A percentile compares a stretch with the other conserved stretches of the same genome.
phyloP scores from a whole-genome alignment of 2,113 vertebrate species.

The Vulpes lagopus region DNA sequence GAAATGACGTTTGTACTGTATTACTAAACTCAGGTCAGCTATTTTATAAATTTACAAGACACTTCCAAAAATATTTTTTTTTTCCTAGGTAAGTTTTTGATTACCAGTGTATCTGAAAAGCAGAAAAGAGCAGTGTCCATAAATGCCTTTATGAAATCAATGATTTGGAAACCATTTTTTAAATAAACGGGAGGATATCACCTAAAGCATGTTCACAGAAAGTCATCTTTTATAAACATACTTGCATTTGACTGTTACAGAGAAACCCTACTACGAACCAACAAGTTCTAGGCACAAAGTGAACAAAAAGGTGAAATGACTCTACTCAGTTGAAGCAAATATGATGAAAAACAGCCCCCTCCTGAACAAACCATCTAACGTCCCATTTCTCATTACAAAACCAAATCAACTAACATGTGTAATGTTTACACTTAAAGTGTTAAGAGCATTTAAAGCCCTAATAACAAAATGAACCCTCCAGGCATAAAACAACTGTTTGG shows the following conservation, averaged over 20 bases:
- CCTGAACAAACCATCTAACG: slow-evolving; percentile 48
- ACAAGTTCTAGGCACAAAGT: slow-evolving; percentile 67
- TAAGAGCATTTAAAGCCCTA: slow-evolving; percentile 74
- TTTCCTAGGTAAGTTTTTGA: slow-evolving; percentile 41
- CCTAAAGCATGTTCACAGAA: slow-evolving; percentile 63
- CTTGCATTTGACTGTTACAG: background rate
- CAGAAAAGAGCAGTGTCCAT: slow-evolving; percentile 51
- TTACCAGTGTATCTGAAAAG: slow-evolving; percentile 58
- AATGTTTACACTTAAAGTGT: slow-evolving; percentile 81
- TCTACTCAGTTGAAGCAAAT: slow-evolving; percentile 58
- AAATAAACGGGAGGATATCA: background rate
- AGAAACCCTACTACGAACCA: slow-evolving; percentile 29
- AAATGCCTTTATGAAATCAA: slow-evolving; percentile 60
- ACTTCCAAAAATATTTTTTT: slow-evolving; percentile 8
- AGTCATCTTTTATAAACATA: slow-evolving; percentile 68
- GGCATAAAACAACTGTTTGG: slow-evolving; percentile 84
- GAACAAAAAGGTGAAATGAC: slow-evolving; percentile 19
- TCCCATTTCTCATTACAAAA: slow-evolving; percentile 75
- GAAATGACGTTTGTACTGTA: slow-evolving; percentile 45
- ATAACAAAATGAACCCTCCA: slow-evolving; percentile 81
- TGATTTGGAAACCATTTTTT: slow-evolving; percentile 52
- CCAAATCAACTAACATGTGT: slow-evolving; percentile 69
- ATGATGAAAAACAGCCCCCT: slow-evolving; percentile 58
- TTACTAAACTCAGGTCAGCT: slow-evolving; percentile 26
- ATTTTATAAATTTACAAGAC: slow-evolving; percentile 38